Percentiles rank a stretch among this genome's conserved stretches.
Evolutionary conservation across 1,140 invertebrate genomes (phyloP).

Genomic region (Trinorchestia longiramus): DNA sequence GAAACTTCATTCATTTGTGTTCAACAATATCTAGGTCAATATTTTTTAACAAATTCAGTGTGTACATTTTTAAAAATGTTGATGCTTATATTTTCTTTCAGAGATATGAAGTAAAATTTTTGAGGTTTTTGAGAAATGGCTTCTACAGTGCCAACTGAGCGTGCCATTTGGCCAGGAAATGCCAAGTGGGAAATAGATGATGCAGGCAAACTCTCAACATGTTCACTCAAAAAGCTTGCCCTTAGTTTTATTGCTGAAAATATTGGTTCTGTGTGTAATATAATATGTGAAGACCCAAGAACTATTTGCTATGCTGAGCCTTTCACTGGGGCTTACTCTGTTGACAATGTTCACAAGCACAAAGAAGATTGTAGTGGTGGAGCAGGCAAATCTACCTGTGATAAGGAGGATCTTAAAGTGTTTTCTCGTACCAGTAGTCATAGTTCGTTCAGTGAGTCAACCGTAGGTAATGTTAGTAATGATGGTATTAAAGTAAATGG

Average conservation of each 20-base stretch:
- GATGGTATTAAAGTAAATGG: slow-evolving; percentile 24
- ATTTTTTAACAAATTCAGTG: no score
- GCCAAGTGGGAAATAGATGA: slow-evolving; percentile 22
- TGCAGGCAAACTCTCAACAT: not conserved
- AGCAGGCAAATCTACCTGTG: slow-evolving; percentile 34
- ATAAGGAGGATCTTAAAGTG: slow-evolving; percentile 26
- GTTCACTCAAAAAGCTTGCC: not conserved
- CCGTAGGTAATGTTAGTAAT: slow-evolving; percentile 35
- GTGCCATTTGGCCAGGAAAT: slow-evolving; percentile 34
- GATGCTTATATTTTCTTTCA: slow-evolving; percentile 18
- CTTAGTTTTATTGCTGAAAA: slow-evolving; percentile 23
- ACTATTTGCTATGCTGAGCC: slow-evolving; percentile 26
- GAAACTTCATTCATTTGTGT: no score
- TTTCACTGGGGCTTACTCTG: not conserved
- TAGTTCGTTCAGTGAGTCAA: slow-evolving; percentile 23
- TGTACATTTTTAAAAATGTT: no score
- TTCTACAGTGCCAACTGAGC: not conserved
- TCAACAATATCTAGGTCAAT: no score
- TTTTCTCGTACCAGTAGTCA: slow-evolving; percentile 40
- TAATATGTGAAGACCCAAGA: slow-evolving; percentile 15
- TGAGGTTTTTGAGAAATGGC: not conserved
- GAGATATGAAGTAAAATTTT: not conserved
- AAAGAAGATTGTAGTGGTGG: not conserved
- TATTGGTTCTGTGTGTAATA: slow-evolving; percentile 21
- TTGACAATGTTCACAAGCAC: not conserved